Evolutionary conservation across 2,888 invertebrate genomes (phyloP).

Genomic region (Nycteola revayana): DNA sequence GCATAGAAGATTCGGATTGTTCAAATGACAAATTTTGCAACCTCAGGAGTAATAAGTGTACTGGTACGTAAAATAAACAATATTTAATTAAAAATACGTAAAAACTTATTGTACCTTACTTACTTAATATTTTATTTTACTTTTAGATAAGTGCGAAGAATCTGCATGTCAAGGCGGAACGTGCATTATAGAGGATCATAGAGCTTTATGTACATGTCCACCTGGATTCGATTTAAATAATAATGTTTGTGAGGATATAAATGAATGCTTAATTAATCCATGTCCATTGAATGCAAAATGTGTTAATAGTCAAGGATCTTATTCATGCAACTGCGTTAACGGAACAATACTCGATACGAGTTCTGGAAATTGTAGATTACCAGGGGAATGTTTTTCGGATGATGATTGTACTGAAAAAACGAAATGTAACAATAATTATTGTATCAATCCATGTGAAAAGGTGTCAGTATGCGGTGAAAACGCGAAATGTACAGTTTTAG

Average conservation of each 20-base stretch:
- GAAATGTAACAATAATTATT: constrained; percentile 87
- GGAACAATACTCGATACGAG: constrained; percentile 90
- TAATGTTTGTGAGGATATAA: constrained; percentile 88
- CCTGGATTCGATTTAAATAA: constrained; percentile 86
- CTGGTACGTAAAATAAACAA: constrained; percentile 77
- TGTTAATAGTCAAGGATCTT: constrained; percentile 90
- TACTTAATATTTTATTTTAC: too few species aligned
- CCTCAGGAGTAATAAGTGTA: constrained; percentile 87
- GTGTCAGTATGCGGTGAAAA: constrained; percentile 86
- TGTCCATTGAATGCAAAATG: constrained; percentile 91
- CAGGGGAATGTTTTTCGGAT: constrained; percentile 91
- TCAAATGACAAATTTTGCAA: constrained; percentile 89
- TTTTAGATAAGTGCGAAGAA: constrained; percentile 90
- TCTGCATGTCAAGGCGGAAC: constrained; percentile 90
- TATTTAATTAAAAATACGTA: not conserved
- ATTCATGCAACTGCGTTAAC: constrained; percentile 88
- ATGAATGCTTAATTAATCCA: constrained; percentile 90
- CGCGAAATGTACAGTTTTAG: constrained; percentile 87
- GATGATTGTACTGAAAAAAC: constrained; percentile 90
- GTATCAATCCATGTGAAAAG: constrained; percentile 89
- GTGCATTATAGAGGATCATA: constrained; percentile 88
- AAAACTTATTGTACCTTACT: too few species aligned
- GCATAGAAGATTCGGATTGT: constrained; percentile 89
- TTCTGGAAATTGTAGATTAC: constrained; percentile 88
- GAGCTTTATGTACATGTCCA: constrained; percentile 87